These are phyloP conservation scores for Sebastes kiyomatsui DNA, from an alignment of 2,797 vertebrate species.

Conservation along the genomic window DNA sequence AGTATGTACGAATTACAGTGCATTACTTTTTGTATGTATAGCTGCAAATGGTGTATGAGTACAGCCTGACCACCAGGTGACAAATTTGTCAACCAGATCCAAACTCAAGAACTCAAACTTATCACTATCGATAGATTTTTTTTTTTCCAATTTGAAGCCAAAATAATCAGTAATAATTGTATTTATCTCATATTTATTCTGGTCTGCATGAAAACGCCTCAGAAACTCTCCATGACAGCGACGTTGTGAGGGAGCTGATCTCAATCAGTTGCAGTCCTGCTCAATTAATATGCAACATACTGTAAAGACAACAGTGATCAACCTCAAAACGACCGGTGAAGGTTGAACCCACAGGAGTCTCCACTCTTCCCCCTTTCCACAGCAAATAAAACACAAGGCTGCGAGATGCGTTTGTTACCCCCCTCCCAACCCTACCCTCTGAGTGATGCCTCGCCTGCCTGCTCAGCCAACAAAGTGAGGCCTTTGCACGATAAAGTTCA, in stretches of 20 bases:
- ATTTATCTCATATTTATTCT: neutral
- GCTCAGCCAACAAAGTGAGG: slow-evolving; percentile 64
- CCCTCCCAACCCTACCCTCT: neutral
- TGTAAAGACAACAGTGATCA: neutral
- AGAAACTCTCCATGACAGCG: too few species aligned
- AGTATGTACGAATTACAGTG: too few species aligned
- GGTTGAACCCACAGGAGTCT: slow-evolving; percentile 19
- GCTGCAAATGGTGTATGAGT: too few species aligned
- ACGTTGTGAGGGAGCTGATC: neutral
- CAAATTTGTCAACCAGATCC: too few species aligned
- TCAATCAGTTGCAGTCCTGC: neutral
- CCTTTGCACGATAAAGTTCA: slow-evolving; percentile 75
- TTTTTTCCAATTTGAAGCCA: neutral
- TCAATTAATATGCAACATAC: neutral
- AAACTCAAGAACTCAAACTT: neutral
- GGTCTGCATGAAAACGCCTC: neutral
- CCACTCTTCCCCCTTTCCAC: neutral
- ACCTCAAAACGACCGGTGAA: neutral
- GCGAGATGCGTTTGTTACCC: slow-evolving; percentile 19
- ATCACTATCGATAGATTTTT: too few species aligned
- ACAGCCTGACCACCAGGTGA: too few species aligned
- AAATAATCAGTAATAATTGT: neutral
- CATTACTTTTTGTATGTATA: too few species aligned
- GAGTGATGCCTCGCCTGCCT: slow-evolving; percentile 48
- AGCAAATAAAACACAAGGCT: slow-evolving; percentile 36